phyloP scores from a whole-genome alignment of 2,797 vertebrate species.

The Alcedo atthis region DNA sequence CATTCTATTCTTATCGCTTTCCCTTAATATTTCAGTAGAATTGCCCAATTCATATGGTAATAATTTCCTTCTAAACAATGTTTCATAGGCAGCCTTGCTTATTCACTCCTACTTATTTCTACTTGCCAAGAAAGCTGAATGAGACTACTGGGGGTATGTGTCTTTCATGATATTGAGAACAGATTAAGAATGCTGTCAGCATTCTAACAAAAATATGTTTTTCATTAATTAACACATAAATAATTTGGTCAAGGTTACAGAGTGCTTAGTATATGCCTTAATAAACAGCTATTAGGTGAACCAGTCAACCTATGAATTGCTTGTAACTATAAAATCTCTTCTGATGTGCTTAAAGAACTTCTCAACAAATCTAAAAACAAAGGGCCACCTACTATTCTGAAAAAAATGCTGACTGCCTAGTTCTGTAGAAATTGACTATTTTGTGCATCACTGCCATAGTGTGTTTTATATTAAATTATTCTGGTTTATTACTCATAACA shows the following conservation, averaged over 20 bases:
- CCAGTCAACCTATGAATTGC: not conserved
- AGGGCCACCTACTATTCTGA: not conserved
- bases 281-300: not conserved
- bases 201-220: constrained; percentile 17
- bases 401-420: not conserved
- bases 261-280: not conserved
- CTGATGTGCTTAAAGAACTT: not conserved
- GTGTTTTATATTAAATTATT: not conserved
- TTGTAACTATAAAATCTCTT: not conserved
- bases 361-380: not conserved
- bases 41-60: constrained; percentile 52
- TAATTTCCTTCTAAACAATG: constrained; percentile 43
- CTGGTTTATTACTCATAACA: not conserved
- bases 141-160: not conserved
- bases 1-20: constrained; percentile 44
- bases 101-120: constrained; percentile 17
- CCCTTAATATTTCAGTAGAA: constrained; percentile 25
- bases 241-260: constrained; percentile 17
- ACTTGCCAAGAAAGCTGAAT: constrained; percentile 28
- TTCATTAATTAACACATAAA: constrained; percentile 41
- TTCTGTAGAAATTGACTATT: not conserved
- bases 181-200: constrained; percentile 30
- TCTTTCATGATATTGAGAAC: not conserved
- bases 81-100: constrained; percentile 30
- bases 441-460: not conserved